phyloP scores from a whole-genome alignment of 2,888 invertebrate genomes.

The Ormyrus labotus region DNA sequence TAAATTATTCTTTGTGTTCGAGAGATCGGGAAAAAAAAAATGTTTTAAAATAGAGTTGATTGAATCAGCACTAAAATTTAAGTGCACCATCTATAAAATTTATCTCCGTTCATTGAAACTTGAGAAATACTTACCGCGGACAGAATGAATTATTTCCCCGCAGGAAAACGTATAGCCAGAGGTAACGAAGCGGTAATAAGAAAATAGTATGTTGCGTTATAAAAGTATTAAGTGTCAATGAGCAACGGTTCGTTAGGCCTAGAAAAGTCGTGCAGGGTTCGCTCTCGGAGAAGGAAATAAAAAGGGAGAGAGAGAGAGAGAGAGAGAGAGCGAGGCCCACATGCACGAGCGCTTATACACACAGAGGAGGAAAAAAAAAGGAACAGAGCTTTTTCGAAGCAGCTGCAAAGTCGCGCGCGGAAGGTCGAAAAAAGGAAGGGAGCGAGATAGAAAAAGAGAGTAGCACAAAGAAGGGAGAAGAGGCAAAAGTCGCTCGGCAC shows the following conservation, averaged over 20 bases:
- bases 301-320: slow-evolving; percentile 51
- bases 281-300: slow-evolving; percentile 31
- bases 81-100: background rate
- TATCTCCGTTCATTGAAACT: background rate
- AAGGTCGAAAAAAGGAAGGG: slow-evolving; percentile 49
- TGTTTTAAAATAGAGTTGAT: background rate
- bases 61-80: background rate
- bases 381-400: slow-evolving; percentile 51
- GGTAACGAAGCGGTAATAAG: slow-evolving; percentile 43
- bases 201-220: slow-evolving; percentile 46
- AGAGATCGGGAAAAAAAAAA: too few species aligned
- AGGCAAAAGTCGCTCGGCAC: slow-evolving; percentile 42
- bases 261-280: slow-evolving; percentile 68
- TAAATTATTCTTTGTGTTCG: too few species aligned
- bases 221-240: slow-evolving; percentile 67
- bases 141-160: slow-evolving; percentile 20
- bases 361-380: slow-evolving; percentile 23
- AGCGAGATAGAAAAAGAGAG: background rate
- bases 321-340: slow-evolving; percentile 48
- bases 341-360: background rate
- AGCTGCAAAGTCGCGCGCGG: slow-evolving; percentile 42
- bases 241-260: slow-evolving; percentile 73
- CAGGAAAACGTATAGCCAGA: slow-evolving; percentile 8
- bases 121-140: background rate
- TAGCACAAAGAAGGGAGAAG: slow-evolving; percentile 58